A percentile compares a stretch with the other conserved stretches of the same genome.
Conservation (phyloP, 1,140 invertebrate genomes). For the Ips nitidus region DNA sequence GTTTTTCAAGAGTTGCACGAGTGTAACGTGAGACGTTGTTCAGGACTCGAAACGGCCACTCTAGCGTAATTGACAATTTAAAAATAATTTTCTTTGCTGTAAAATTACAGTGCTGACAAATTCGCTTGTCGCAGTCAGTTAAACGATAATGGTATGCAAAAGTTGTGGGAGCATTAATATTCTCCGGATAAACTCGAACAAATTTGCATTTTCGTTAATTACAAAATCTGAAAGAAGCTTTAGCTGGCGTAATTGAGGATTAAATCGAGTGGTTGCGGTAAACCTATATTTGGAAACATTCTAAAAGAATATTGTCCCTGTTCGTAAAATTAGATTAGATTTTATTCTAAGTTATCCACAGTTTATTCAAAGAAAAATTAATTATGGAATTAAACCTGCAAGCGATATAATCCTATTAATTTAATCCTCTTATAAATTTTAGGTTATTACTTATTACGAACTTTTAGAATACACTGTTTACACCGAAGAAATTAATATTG, state of each 20-base stretch:
- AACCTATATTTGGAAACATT: slow-evolving; percentile 14
- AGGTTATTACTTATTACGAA: no score
- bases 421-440: no score
- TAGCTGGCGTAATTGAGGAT: slow-evolving; percentile 21
- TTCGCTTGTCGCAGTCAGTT: background rate
- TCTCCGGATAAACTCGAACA: slow-evolving; percentile 19
- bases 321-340: no score
- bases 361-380: no score
- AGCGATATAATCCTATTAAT: no score
- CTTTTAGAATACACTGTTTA: no score
- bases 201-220: slow-evolving; percentile 29
- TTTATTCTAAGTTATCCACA: no score
- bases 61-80: background rate
- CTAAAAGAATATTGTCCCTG: background rate
- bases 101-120: background rate
- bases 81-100: background rate
- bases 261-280: slow-evolving; percentile 22
- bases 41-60: no score
- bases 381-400: no score
- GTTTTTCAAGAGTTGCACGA: background rate
- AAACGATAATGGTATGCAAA: slow-evolving; percentile 10
- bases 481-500: no score
- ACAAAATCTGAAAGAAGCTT: slow-evolving; percentile 19
- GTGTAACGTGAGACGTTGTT: background rate
- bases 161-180: slow-evolving; percentile 22